Base-by-base conservation (phyloP, 2,797 vertebrate species). In the Phyllotis vaccarum region DNA sequence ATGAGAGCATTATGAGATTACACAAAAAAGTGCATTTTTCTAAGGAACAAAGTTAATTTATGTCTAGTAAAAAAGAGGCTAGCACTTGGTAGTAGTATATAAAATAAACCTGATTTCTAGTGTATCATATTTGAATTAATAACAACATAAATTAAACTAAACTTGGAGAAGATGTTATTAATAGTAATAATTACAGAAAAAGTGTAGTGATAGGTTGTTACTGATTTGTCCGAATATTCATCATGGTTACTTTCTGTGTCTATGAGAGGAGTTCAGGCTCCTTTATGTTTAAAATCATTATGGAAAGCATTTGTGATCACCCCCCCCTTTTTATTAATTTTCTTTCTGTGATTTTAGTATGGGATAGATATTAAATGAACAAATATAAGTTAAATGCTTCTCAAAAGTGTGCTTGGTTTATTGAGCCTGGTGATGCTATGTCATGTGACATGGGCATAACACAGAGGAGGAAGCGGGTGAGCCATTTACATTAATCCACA, bases 91-190 rank as follows among this genome's bases (percentile, higher is more conserved):
- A 72, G 31, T 80, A 43, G 40, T 7, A 70, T 40, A 17, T 64
- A 81, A 94, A 86, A 92, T 11, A 70, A 72, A 60, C 56, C n/a
- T 64, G 70, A 72, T 76, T 81, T n/a, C 81, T 6, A 66, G 5
- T 54, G 17, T 78, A 79, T 83, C 62, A 16, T 68, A 79, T 75
- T 93, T 89, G 34, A 79, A 16, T n/a, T 91, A 62, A 74, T 85
- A 91, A 74, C 24, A 66, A 64, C 89, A 75, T 31, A 83, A 90
- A 74, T 87, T 54, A 37, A 29, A 34, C 37, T 75, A 66, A 74
- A 79, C 6, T 75, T 52, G 43, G 66, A 88, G n/a, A 89, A 80
- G 2, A 54, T 49, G 6, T 24, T 83, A 27, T 54, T 86, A 70
- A 54, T 29, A 74, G 9, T 79, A 86, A 29, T 78, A 40, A 58